These are phyloP conservation scores for Sebastes nivosus DNA, from an alignment of 2,797 vertebrate genomes.

Conservation along the genomic window DNA sequence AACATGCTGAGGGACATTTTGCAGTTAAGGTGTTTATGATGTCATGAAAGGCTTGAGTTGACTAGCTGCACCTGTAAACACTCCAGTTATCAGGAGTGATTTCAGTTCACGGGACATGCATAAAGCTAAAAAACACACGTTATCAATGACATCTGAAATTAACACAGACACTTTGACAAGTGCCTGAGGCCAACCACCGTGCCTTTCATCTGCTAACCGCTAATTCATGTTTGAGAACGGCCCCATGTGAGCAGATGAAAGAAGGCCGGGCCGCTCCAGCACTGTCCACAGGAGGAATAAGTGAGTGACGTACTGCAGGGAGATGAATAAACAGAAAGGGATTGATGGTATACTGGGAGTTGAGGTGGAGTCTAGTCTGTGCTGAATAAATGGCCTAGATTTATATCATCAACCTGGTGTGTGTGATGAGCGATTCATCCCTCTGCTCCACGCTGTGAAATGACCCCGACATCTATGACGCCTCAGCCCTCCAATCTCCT, in stretches of 20 bases:
- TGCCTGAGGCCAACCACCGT: not conserved
- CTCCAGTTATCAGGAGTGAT: not conserved
- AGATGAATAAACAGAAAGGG: not conserved
- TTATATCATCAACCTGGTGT: not conserved
- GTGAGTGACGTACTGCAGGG: not conserved
- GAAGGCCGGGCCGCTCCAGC: not conserved
- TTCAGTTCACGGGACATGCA: not conserved
- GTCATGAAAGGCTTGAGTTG: not conserved
- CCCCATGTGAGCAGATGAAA: slow-evolving; percentile 14
- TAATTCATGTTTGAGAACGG: slow-evolving; percentile 15
- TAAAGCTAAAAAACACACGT: slow-evolving; percentile 1
- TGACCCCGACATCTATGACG: slow-evolving; percentile 19
- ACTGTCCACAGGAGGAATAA: not conserved
- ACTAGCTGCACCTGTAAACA: not conserved
- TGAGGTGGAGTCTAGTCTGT: not conserved
- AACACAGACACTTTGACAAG: slow-evolving; percentile 20
- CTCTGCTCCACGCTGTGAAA: slow-evolving; percentile 1
- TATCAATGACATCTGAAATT: slow-evolving; percentile 21
- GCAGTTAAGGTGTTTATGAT: not conserved
- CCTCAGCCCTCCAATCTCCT: slow-evolving; percentile 22
- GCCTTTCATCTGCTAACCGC: slow-evolving; percentile 35
- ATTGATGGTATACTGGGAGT: not conserved
- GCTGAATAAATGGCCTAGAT: not conserved
- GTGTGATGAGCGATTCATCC: not conserved
- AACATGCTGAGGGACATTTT: not conserved